Percentiles rank a stretch among this genome's conserved stretches.
Conservation (phyloP, 2,113 vertebrate species). For the Ailuropoda melanoleuca region DNA sequence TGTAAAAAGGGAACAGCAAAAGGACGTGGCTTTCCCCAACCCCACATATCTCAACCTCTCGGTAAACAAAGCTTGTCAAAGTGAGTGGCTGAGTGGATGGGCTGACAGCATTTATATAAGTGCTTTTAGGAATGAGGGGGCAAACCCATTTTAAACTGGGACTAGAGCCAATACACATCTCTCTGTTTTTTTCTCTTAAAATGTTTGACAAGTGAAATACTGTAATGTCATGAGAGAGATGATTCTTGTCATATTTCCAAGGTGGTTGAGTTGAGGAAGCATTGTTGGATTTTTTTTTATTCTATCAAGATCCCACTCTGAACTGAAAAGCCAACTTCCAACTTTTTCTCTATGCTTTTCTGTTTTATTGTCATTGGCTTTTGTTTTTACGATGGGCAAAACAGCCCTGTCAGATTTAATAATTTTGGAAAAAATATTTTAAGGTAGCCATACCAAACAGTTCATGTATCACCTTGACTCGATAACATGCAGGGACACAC, state of each 20-base stretch:
- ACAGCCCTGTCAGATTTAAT: neutral
- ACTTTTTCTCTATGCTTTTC: neutral
- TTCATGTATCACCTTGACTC: neutral
- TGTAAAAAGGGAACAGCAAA: neutral
- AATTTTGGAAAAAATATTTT: neutral
- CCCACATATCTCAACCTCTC: neutral
- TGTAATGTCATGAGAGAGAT: neutral
- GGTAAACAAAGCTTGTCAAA: neutral
- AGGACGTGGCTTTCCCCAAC: neutral
- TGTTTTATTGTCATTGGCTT: neutral
- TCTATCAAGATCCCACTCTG: neutral
- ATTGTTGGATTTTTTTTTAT: neutral
- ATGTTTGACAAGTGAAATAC: neutral
- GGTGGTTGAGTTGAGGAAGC: neutral
- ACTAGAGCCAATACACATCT: neutral
- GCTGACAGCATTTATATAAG: neutral
- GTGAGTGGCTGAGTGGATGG: rapidly evolving
- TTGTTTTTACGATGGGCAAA: neutral
- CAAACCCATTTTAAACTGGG: neutral
- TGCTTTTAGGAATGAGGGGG: neutral
- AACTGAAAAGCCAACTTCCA: neutral
- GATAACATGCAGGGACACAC: neutral
- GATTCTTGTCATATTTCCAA: neutral
- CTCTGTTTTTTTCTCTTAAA: neutral
- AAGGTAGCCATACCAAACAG: neutral